These are phyloP conservation scores for Porites rus DNA, from an alignment of 92 coral and sea anemone genomes.

Conservation along the genomic window DNA sequence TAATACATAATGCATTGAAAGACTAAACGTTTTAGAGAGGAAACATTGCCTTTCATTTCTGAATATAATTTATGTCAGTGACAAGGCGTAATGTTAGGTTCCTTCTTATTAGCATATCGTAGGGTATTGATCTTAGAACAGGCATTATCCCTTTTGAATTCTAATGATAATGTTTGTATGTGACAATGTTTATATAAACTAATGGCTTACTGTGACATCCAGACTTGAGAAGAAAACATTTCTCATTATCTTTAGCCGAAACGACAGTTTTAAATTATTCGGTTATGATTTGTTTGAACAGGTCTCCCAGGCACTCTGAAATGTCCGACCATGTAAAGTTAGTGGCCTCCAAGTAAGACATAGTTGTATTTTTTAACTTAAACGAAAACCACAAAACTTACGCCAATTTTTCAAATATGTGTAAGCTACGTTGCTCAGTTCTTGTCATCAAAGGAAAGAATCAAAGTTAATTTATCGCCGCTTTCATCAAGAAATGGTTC, in stretches of 20 bases:
- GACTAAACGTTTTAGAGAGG: neutral
- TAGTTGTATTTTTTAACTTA: neutral
- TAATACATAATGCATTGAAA: neutral
- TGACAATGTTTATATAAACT: slow-evolving; percentile 5
- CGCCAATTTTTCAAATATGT: neutral
- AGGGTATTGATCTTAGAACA: neutral
- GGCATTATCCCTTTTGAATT: neutral
- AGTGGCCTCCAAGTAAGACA: neutral
- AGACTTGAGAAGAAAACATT: neutral
- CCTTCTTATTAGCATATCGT: neutral
- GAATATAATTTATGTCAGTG: neutral
- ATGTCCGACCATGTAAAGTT: neutral
- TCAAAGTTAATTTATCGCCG: neutral
- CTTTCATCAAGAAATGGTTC: neutral
- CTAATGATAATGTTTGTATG: neutral
- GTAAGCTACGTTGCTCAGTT: neutral
- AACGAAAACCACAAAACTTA: neutral
- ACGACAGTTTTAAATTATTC: neutral
- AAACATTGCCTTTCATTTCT: neutral
- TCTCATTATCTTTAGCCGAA: neutral
- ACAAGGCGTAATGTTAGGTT: neutral
- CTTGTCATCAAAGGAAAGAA: too few species aligned
- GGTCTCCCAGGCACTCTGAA: neutral
- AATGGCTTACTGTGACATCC: neutral
- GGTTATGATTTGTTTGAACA: neutral